Evolutionary conservation across 2,797 vertebrate species (phyloP), one percentile per base, ranked within the genome.

Genomic region (Craterocephalus amniculus): DNA sequence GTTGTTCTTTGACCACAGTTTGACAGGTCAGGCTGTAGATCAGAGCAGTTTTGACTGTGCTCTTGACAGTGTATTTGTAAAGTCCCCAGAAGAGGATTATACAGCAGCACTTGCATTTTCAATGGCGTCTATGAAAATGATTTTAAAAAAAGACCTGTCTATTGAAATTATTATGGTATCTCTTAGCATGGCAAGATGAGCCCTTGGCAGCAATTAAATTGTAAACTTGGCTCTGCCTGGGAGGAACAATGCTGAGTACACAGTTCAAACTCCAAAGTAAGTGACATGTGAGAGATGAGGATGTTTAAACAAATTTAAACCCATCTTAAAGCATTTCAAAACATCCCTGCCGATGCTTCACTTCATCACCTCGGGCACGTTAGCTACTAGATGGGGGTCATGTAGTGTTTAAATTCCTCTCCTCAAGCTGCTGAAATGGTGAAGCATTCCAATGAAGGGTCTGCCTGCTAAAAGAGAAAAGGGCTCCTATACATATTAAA

Each of bases 401-500:
- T 72, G 58, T 67, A 31, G 54, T 24, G 49, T 82, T 90, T 86
- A 59, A 84, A 81, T 72, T 85, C 22, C 55, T 80, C 66, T 85
- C 67, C 74, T 84, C 51, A 26, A 84, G 67, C 66, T 24, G 60
- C 67, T 68, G 72, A 81, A 78, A 84, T 38, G 12, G 68, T 54
- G 72, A 72, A 67, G 66, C 38, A 55, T 58, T 67, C 63, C 63
- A 54, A 51, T 34, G 67, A 84, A 58, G 58, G 79, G 58, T 58
- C 52, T 81, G 78, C 69, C 75, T 80, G 84, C 79, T 74, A 56
- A 78, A 72, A 80, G 56, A 83, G 66, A 72, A 88, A 90, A 84
- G 61, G 65, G 79, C 81, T 84, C 70, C 67, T 78, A 81, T 91
- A 79, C 88, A 92, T 91, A 93, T 91, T 92, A 91, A 93, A 92